Evolutionary conservation across 2,113 vertebrate species (phyloP).

Genomic region (Rhabdomys dilectus): DNA sequence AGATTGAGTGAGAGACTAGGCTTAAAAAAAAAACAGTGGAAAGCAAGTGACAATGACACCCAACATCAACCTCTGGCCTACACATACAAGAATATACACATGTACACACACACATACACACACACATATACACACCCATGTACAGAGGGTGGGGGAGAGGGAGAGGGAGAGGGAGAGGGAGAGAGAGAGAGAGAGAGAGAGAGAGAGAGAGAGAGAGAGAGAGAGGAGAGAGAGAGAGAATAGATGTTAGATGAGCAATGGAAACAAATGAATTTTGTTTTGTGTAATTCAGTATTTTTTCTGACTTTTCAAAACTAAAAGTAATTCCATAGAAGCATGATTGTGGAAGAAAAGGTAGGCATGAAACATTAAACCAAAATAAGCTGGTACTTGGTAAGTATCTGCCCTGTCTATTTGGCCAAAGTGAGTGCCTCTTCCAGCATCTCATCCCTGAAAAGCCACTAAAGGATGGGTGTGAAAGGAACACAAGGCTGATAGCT

Average conservation of each 20-base stretch:
- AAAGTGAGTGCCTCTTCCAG: not conserved
- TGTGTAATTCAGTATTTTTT: not conserved
- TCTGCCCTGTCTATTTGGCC: not conserved
- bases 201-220: not conserved
- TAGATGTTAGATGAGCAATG: not conserved
- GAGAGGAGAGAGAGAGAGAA: not conserved
- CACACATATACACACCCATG: not conserved
- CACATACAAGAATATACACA: not conserved
- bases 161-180: not conserved
- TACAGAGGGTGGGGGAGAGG: no score
- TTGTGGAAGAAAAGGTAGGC: not conserved
- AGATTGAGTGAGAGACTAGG: not conserved
- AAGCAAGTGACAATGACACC: not conserved
- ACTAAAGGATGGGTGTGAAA: accelerated
- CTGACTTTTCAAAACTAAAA: not conserved
- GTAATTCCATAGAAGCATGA: not conserved
- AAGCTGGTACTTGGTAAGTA: no score
- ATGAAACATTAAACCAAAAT: not conserved
- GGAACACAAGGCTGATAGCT: not conserved
- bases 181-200: no score
- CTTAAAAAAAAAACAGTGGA: not conserved
- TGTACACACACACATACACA: not conserved
- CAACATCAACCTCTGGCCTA: not conserved
- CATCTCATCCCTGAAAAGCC: not conserved
- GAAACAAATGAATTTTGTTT: not conserved